phyloP scores from a whole-genome alignment of 2,888 invertebrate genomes.

The Sphaerophoria taeniata region DNA sequence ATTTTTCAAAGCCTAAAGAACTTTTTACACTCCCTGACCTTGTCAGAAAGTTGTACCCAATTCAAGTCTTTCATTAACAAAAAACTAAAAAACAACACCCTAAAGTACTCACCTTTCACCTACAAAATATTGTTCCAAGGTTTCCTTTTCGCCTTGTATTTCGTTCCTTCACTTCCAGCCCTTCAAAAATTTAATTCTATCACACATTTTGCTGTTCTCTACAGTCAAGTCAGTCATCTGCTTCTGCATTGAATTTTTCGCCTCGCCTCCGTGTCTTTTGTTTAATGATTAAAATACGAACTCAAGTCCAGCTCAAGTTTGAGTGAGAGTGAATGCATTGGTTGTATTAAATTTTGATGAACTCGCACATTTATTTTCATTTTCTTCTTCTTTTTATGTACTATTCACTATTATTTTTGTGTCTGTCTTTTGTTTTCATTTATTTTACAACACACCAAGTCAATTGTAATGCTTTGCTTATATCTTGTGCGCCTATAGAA shows the following conservation, averaged over 20 bases:
- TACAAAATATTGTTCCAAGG: too few species aligned
- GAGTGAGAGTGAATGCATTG: constrained; percentile 46
- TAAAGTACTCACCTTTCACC: constrained; percentile 12
- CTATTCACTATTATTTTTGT: constrained; percentile 6
- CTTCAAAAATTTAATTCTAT: constrained; percentile 9
- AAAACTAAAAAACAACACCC: too few species aligned
- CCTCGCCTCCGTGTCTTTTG: constrained; percentile 3
- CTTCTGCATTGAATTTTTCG: constrained; percentile 15
- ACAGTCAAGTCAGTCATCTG: not conserved
- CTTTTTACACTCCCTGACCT: too few species aligned
- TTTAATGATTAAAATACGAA: not conserved
- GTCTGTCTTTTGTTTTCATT: constrained; percentile 3
- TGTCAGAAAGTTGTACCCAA: too few species aligned
- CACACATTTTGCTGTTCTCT: constrained; percentile 28
- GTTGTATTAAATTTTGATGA: constrained; percentile 12
- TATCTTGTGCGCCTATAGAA: not conserved
- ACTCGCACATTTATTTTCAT: constrained; percentile 46
- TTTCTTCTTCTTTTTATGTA: constrained; percentile 39
- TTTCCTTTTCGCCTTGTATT: not conserved
- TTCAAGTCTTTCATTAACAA: too few species aligned
- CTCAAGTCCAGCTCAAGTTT: constrained; percentile 51
- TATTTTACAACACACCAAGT: not conserved
- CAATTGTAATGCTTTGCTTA: not conserved
- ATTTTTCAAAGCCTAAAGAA: too few species aligned
- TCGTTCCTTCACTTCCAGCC: constrained; percentile 4